Conservation (phyloP, 2,888 invertebrate genomes). For the Drosophila affinis region DNA sequence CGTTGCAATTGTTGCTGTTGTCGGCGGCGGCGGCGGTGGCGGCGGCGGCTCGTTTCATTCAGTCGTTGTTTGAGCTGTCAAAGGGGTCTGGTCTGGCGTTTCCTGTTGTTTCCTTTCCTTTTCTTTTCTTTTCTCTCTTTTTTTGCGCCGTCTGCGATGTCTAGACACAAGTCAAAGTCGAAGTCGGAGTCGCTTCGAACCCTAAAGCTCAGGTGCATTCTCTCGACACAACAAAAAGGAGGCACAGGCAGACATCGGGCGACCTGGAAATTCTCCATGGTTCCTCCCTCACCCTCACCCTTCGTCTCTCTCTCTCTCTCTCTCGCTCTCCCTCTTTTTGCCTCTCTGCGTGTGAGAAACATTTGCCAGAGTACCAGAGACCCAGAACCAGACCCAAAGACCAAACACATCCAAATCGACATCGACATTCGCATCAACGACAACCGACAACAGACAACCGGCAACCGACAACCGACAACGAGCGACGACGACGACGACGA, state of each 20-base stretch:
- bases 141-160: constrained; percentile 72
- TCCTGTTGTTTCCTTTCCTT: constrained; percentile 72
- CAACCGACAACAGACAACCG: constrained; percentile 8
- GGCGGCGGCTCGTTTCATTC: constrained; percentile 58
- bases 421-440: constrained; percentile 59
- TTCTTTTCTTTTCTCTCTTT: constrained; percentile 59
- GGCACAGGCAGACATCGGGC: constrained; percentile 18
- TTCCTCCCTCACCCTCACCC: constrained; percentile 1
- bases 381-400: constrained; percentile 33
- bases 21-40: constrained; percentile 28
- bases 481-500: not conserved
- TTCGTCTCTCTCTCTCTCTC: not conserved
- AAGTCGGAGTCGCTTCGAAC: constrained; percentile 44
- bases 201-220: constrained; percentile 70
- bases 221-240: constrained; percentile 32
- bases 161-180: constrained; percentile 74
- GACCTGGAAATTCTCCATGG: constrained; percentile 37
- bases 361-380: constrained; percentile 21
- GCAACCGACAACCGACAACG: not conserved
- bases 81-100: constrained; percentile 68
- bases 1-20: constrained; percentile 40
- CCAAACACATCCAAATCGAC: constrained; percentile 30
- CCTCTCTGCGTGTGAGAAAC: constrained; percentile 35
- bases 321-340: not conserved
- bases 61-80: constrained; percentile 69